Percentiles rank a stretch among this genome's conserved stretches.
Evolutionary conservation across 2,797 vertebrate species (phyloP).

Genomic region (Uromys caudimaculatus): DNA sequence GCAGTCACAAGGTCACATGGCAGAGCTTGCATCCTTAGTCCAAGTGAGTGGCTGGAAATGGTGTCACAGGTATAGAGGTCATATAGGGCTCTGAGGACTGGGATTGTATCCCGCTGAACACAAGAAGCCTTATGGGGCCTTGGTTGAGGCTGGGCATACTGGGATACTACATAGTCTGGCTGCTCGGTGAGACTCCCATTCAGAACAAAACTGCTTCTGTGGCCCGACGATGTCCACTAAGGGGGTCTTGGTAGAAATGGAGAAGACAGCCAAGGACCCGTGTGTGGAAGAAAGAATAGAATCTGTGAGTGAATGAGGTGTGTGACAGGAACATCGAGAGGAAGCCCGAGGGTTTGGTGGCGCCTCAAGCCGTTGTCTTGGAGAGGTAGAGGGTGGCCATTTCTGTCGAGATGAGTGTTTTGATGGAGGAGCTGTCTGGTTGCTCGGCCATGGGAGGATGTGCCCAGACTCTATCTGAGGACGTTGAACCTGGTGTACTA

Average conservation of each 20-base stretch:
- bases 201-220: not conserved
- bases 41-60: not conserved
- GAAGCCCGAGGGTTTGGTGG: too few species aligned
- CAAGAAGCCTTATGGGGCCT: not conserved
- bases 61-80: not conserved
- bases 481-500: not conserved
- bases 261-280: not conserved
- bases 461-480: not conserved
- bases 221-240: accelerated
- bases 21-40: not conserved
- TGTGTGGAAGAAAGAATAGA: not conserved
- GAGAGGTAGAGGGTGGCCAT: not conserved
- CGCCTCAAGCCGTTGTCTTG: not conserved
- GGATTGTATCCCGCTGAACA: constrained; percentile 20
- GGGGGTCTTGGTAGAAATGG: not conserved
- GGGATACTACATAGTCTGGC: not conserved
- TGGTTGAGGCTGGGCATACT: not conserved
- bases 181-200: not conserved
- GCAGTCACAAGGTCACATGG: not conserved
- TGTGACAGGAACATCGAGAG: not conserved
- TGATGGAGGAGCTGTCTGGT: not conserved
- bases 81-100: not conserved
- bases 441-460: not conserved
- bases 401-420: not conserved
- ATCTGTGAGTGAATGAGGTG: not conserved